These are phyloP conservation scores for Andinoacara biseriatus DNA, from an alignment of 2,113 vertebrate species.

Conservation along the genomic window DNA sequence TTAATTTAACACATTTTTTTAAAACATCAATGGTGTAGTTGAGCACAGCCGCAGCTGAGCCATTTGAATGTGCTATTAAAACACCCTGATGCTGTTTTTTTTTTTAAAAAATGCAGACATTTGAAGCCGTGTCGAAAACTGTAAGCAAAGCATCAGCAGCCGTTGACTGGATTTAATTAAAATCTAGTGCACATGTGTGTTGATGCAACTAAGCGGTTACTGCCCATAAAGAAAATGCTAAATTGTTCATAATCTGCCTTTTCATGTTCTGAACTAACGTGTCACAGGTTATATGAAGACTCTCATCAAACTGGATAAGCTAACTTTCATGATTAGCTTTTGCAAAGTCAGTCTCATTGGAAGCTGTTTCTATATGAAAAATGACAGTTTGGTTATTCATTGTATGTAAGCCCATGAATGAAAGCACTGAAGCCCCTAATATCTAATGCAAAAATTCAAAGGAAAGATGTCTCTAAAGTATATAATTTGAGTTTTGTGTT, in stretches of 20 bases:
- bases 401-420: neutral
- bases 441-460: neutral
- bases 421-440: neutral
- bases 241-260: constrained; percentile 2
- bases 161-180: neutral
- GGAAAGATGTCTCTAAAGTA: neutral
- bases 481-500: neutral
- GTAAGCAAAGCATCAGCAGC: neutral
- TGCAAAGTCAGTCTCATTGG: too few relatives aligned
- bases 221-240: neutral
- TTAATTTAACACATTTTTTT: neutral
- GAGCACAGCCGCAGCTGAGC: neutral
- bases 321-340: neutral
- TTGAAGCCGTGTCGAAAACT: constrained; percentile 14
- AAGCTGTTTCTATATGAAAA: neutral
- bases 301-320: neutral
- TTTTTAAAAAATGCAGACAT: constrained; percentile 16
- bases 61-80: constrained; percentile 30
- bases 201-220: neutral
- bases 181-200: neutral
- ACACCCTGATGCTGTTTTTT: neutral
- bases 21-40: constrained; percentile 18
- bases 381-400: neutral
- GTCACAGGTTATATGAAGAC: neutral
- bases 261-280: neutral